phyloP scores from a whole-genome alignment of 1,140 invertebrate species.

The Temnothorax curvispinosus region DNA sequence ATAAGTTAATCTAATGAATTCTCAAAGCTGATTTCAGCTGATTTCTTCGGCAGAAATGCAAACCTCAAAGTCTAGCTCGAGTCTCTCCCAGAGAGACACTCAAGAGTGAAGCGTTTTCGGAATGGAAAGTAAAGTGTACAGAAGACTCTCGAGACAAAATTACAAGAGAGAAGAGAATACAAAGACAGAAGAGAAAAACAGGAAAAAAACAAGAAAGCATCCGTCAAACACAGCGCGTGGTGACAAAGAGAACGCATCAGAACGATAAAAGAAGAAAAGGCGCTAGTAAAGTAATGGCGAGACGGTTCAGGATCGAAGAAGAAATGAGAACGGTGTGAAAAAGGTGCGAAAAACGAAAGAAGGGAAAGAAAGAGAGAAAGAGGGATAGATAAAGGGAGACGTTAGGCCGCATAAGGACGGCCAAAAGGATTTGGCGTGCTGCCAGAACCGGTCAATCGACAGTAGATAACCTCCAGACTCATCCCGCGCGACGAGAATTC shows the following conservation, averaged over 20 bases:
- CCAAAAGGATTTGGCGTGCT: conserved; percentile 71
- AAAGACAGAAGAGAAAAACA: conserved; percentile 28
- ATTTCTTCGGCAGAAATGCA: background rate
- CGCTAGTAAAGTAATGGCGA: conserved; percentile 39
- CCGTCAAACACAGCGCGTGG: conserved; percentile 32
- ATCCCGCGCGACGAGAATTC: conserved; percentile 56
- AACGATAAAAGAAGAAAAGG: conserved; percentile 38
- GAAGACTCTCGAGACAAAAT: conserved; percentile 44
- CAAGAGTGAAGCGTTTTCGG: conserved; percentile 5
- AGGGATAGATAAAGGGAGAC: conserved; percentile 43
- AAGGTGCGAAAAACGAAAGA: conserved; percentile 30
- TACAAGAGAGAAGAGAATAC: conserved; percentile 28
- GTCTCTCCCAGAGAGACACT: background rate
- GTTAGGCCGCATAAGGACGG: conserved; percentile 62
- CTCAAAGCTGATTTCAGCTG: background rate
- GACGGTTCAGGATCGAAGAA: conserved; percentile 8
- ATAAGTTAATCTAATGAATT: background rate
- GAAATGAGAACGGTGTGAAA: conserved; percentile 52
- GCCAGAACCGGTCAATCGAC: conserved; percentile 76
- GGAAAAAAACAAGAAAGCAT: conserved; percentile 21
- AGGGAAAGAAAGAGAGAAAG: conserved; percentile 12
- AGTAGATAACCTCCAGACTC: conserved; percentile 72
- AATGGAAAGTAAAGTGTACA: conserved; percentile 22
- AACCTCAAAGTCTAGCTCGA: background rate
- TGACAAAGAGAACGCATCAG: conserved; percentile 25